Base-by-base conservation (phyloP, 1,140 invertebrate species). In the Hyphantria cunea region DNA sequence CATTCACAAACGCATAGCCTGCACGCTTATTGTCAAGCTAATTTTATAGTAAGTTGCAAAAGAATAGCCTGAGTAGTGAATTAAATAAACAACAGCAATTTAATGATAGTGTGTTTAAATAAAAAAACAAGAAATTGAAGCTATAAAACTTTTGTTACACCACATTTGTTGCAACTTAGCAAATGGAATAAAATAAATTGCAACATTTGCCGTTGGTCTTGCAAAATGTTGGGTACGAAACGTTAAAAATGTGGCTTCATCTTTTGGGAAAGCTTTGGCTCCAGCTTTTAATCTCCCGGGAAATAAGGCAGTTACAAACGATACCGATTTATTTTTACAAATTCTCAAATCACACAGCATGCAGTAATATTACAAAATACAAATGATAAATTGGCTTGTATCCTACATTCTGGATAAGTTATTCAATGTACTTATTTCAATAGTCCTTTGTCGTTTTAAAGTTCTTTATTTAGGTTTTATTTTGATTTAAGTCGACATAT, bases 311-410 rank as follows among this genome's bases (percentile, higher is more conserved):
- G 55, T 33, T 49, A 39, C 14, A 6, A 49, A 34, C 45, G 17
- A 32, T 44, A 58, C 44, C 33, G 55, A 58, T 58, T 58, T 58
- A 58, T 58, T 31, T 25, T n/a, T 14, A 7, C 32, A 34, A 58
- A 49, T 58, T 58, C n/a, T 39, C 31, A 25, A 58, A 49, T 58
- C 55, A 33, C 33, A 25, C 31, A 31, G 48, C 8, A 58, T 49
- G 45, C 55, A 58, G 48, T 49, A 58, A 49, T 49, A 11, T 9
- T 58, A 4, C 13, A n/a, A 49, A 58, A 45, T 13, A 44, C 2
- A 2, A 3, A 1, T 8, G 11, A 37, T 4, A 37, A 8, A 11
- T 37, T 25, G 17, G 17, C 17, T 25, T 25, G 17, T 25, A 25
- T 25, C 1, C 17, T 25, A 25, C 2, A 25, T 25, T 25, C 17